Base-by-base conservation (phyloP, 2,113 vertebrate genomes). In the Rhegmatorhina hoffmannsi region DNA sequence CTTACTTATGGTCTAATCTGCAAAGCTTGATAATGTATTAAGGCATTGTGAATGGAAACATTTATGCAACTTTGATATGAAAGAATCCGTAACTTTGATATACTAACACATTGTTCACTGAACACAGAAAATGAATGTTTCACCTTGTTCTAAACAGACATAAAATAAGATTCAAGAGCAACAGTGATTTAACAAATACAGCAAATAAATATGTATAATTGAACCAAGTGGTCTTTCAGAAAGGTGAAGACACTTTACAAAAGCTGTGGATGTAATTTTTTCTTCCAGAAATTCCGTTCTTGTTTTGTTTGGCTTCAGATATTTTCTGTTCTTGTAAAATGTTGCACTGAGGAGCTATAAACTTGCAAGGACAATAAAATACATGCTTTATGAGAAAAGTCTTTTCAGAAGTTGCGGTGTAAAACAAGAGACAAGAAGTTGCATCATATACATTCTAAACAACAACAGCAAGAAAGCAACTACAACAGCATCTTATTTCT, bases 31-130 rank as follows among this genome's bases (percentile, higher is more conserved):
- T 50, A 52, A 75, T 59, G 21, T 86, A 74, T 79, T 90, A 88
- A 91, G 83, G 64, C 46, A 78, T 15, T 83, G 43, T 64, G 17
- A 96, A 85, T 69, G 84, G 52, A 96, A 92, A 90, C 4, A 56
- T 89, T 91, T 92, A 72, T 15, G 7, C 24, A 88, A 89, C 43
- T 86, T 50, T 47, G 31, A 67, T 89, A 87, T 90, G 40, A 90
- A 96, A 72, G 63, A 84, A 86, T 81, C 11, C 7, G 59, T 94
- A 89, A 56, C 13, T 90, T 87, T 40, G 4, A 90, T 86, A 79
- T 63, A 89, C 52, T 85, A 89, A 94, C 52, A 69, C 78, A 76
- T 55, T 85, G 52, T 67, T 96, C 52, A 91, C 52, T 75, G 83
- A 91, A 53, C 17, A 74, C 13, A 50, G 43, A 89, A 96, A 96